Percentiles rank a stretch among this genome's conserved stretches.
phyloP scores from a whole-genome alignment of 2,113 vertebrate species.

The Trachemys scripta region DNA sequence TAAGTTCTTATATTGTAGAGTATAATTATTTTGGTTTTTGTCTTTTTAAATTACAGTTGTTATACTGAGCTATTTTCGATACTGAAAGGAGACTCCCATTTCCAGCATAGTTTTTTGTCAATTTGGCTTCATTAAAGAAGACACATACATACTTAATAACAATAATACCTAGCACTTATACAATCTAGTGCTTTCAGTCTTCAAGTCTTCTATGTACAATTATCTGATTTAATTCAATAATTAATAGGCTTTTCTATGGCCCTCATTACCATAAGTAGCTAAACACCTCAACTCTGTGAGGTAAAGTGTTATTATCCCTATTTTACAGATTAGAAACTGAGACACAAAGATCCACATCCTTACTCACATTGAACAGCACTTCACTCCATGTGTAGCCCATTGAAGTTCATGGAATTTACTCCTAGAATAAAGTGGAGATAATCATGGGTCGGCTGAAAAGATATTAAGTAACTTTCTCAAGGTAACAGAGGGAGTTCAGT shows the following conservation, averaged over 20 bases:
- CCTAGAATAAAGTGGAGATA: constrained; percentile 29
- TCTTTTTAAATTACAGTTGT: constrained; percentile 9
- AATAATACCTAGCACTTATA: background rate
- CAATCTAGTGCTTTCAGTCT: constrained; percentile 31
- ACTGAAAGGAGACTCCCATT: background rate
- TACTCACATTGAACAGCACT: background rate
- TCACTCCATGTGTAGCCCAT: background rate
- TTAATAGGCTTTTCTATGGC: constrained; percentile 55
- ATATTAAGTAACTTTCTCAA: constrained; percentile 38
- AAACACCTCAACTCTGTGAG: background rate
- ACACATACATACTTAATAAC: background rate
- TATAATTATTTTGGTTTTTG: background rate
- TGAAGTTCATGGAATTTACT: background rate
- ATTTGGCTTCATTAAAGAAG: background rate
- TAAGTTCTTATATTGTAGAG: background rate
- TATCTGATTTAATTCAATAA: constrained; percentile 68
- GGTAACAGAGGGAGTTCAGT: constrained; percentile 13
- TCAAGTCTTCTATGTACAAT: constrained; percentile 46
- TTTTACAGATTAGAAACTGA: background rate
- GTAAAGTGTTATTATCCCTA: background rate
- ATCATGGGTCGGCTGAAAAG: background rate
- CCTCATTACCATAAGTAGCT: constrained; percentile 37
- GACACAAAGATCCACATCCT: background rate
- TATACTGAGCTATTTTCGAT: constrained; percentile 30
- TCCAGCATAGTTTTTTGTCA: background rate